phyloP scores from a whole-genome alignment of 2,113 vertebrate genomes.

The Crotalus viridis region DNA sequence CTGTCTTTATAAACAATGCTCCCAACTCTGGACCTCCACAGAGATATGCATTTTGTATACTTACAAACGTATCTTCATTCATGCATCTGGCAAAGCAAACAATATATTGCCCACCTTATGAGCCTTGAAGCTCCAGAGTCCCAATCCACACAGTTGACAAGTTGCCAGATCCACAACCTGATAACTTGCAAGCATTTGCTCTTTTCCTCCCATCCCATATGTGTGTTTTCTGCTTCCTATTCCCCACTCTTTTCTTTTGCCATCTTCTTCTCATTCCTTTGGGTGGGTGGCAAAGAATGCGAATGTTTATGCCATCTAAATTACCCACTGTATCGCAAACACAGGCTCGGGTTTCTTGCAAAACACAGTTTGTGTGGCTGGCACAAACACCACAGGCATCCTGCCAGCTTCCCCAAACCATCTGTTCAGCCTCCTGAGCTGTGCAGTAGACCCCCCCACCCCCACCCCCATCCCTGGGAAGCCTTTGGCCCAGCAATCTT shows the following conservation, averaged over 20 bases:
- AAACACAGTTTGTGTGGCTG: slow-evolving; percentile 63
- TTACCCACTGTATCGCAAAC: slow-evolving; percentile 52
- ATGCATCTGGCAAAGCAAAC: neutral
- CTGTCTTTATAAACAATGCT: neutral
- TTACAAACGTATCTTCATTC: neutral
- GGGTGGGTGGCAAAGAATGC: slow-evolving; percentile 50
- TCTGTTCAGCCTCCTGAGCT: slow-evolving; percentile 65
- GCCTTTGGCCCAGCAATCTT: slow-evolving; percentile 14
- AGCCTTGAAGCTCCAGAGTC: neutral
- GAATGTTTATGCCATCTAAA: slow-evolving; percentile 63
- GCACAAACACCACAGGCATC: slow-evolving; percentile 45
- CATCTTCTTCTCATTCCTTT: slow-evolving; percentile 50
- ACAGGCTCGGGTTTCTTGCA: slow-evolving; percentile 62
- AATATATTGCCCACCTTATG: neutral
- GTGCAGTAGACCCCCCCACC: slow-evolving; percentile 46
- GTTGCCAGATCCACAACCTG: neutral
- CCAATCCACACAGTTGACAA: neutral
- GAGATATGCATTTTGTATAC: neutral
- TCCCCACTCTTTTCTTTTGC: slow-evolving; percentile 9
- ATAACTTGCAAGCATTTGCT: neutral
- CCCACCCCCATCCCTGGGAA: slow-evolving; percentile 61
- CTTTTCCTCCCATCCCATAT: neutral
- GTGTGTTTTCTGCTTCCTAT: neutral
- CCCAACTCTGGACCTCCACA: neutral
- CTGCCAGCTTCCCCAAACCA: slow-evolving; percentile 39